Conservation (phyloP, 2,797 vertebrate species). For the Ispidina lecontei region DNA sequence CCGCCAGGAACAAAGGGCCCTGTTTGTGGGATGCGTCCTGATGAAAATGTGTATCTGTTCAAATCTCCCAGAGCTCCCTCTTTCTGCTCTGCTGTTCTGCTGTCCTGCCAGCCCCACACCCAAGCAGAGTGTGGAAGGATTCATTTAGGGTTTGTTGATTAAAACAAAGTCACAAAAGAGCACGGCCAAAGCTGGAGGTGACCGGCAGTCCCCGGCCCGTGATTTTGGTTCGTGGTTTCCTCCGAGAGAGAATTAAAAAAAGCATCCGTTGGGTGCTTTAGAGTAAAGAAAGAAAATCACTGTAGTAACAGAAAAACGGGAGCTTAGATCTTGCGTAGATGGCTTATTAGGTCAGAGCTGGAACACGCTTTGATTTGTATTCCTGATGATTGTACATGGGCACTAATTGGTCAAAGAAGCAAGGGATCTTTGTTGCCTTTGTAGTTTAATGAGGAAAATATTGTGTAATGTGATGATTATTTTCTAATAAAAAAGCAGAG, state of each 20-base stretch:
- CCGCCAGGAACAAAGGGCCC: conserved; percentile 13
- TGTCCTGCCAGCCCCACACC: neutral
- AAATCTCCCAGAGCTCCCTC: neutral
- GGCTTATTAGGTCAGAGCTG: conserved; percentile 38
- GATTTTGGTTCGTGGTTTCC: fast-evolving
- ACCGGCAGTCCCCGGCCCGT: neutral
- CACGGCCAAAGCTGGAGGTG: neutral
- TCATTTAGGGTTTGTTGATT: neutral
- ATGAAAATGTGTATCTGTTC: conserved; percentile 7
- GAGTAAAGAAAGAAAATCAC: neutral
- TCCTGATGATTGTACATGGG: conserved; percentile 1
- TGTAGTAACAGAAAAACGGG: neutral
- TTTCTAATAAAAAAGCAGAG: conserved; percentile 30
- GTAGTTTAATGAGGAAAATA: conserved; percentile 31
- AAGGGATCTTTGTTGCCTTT: conserved; percentile 9
- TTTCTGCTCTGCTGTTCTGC: neutral
- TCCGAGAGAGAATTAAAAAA: neutral
- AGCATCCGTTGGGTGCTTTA: neutral
- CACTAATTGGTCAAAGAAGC: conserved; percentile 45
- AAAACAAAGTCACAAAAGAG: neutral
- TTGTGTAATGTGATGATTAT: conserved; percentile 44
- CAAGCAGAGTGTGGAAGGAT: neutral
- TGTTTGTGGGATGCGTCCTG: neutral
- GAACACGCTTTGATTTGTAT: conserved; percentile 52
- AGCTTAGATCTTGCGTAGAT: neutral